Evolutionary conservation across 2,888 invertebrate genomes (phyloP).

Genomic region (Ochropleura plecta): DNA sequence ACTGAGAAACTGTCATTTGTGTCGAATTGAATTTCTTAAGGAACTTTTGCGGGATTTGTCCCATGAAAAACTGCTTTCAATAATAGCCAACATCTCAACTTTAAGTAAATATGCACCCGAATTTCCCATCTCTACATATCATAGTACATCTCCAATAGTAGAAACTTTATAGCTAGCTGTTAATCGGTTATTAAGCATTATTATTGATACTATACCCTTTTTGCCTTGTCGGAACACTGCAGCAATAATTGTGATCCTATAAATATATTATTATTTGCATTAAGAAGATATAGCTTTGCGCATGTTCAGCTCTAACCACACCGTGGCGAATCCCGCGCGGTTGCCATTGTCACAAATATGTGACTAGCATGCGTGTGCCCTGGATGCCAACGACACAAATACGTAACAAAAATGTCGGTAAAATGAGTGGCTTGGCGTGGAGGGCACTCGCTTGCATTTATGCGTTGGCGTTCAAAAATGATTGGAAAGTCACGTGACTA

Average conservation of each 20-base stretch:
- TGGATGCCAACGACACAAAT: too few species aligned
- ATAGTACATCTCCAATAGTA: slow-evolving; percentile 1
- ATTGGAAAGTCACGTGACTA: neutral
- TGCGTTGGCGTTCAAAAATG: neutral
- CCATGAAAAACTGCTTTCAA: too few species aligned
- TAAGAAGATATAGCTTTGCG: neutral
- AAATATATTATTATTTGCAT: neutral
- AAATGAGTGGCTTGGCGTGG: too few species aligned
- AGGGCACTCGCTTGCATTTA: too few species aligned
- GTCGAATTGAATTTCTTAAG: too few species aligned
- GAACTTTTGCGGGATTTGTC: too few species aligned
- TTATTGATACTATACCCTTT: neutral
- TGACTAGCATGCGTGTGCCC: too few species aligned
- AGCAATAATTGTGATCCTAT: slow-evolving; percentile 17
- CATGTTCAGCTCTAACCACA: neutral
- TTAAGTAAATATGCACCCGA: too few species aligned
- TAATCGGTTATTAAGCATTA: slow-evolving; percentile 9
- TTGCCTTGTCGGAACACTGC: neutral
- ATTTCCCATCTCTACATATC: neutral
- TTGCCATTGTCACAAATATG: too few species aligned
- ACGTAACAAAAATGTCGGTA: too few species aligned
- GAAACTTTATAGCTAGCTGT: slow-evolving; percentile 1
- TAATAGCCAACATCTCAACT: too few species aligned
- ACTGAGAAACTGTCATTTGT: too few species aligned
- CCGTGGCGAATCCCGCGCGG: neutral